Base-by-base conservation (phyloP, 2,797 vertebrate species). In the Molothrus ater region DNA sequence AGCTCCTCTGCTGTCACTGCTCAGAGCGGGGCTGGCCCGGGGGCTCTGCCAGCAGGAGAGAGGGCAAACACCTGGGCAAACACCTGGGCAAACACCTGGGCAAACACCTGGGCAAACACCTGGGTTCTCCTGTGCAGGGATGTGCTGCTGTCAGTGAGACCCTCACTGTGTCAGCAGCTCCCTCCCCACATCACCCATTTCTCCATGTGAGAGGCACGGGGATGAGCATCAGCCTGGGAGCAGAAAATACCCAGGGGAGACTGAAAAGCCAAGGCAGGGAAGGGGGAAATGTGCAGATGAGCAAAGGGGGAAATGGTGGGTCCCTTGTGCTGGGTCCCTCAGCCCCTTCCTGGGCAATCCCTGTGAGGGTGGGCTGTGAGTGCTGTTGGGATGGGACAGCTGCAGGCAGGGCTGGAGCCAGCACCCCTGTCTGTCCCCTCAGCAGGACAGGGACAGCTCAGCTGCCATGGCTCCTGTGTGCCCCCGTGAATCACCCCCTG, bases 21-120 rank as follows among this genome's bases (percentile, higher is more conserved):
- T 2, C 2, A 9, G 22, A n/a, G 40, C 0, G 0, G 36, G 17
- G 54, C 32, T 57, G 21, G 32, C 9, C 12, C 0, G 9, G 21
- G 34, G 2, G 38, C 56, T 47, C 14, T 75, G 72, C 79, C 82
- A 60, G 66, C 60, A 57, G 61, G 21, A 60, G 57, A 0, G 0
- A 68, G 60, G 72, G 42, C 15, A 63, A 47, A 64, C 63, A 6
- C 3, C 45, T 56, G 78, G 28, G 28, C 16, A 50, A 9, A 16
- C 47, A 25, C 2, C 48, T 56, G 78, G 32, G 25, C 18, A 17
- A 2, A 64, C 54, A 6, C 2, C 45, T 57, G 79, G 31, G 29
- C 13, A 19, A 8, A 12, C 50, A 51, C 0, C 50, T 17, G 59
- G 68, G 40, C 29, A 43, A 19, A 19, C 63, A 7, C 3, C 50